phyloP scores from a whole-genome alignment of 2,797 vertebrate genomes.

The Nothura maculosa region DNA sequence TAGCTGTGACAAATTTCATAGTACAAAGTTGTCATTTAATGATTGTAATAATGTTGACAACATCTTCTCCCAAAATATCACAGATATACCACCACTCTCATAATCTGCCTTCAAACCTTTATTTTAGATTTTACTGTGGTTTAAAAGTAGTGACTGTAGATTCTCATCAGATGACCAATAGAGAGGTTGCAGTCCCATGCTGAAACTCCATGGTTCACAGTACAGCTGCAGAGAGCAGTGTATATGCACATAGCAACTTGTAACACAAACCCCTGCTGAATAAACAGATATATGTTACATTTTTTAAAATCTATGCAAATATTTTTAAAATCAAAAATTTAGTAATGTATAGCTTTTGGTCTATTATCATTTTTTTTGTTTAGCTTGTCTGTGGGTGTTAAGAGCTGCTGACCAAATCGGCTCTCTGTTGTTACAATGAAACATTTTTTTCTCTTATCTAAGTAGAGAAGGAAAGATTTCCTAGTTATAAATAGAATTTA shows the following conservation, averaged over 20 bases:
- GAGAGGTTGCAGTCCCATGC: neutral
- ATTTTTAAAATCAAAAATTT: neutral
- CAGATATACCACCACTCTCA: neutral
- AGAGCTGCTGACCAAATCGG: neutral
- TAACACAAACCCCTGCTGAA: neutral
- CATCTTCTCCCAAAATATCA: neutral
- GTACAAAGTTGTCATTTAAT: neutral
- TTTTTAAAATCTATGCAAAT: neutral
- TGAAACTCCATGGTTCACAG: neutral
- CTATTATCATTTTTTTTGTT: neutral
- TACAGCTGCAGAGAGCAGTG: neutral
- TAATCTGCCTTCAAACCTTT: neutral
- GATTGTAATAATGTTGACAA: neutral
- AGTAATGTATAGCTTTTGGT: neutral
- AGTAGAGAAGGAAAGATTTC: neutral
- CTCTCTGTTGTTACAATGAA: neutral
- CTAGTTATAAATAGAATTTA: rapidly evolving
- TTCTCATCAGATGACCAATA: neutral
- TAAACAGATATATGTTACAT: neutral
- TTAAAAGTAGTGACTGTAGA: neutral
- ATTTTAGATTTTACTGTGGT: neutral
- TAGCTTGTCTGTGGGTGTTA: rapidly evolving
- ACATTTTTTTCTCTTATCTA: neutral
- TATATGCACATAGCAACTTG: neutral
- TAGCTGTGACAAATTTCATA: neutral